phyloP scores from a whole-genome alignment of 2,888 invertebrate genomes.

The Erebia epiphron region DNA sequence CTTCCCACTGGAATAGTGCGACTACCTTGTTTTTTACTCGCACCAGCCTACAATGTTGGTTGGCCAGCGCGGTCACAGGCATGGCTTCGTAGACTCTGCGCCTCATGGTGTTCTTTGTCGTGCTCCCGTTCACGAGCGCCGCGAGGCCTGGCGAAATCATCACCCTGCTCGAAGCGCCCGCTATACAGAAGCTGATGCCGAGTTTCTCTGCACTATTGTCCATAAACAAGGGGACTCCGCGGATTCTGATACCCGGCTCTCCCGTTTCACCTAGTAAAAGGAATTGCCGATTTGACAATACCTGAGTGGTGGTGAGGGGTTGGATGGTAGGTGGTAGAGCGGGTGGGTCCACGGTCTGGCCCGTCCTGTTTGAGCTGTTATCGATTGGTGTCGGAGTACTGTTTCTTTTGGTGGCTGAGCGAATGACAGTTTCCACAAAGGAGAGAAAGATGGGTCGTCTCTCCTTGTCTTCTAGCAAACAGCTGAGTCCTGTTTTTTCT shows the following conservation, averaged over 20 bases:
- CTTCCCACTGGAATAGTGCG: too few species aligned
- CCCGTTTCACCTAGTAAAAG: neutral
- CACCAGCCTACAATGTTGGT: too few species aligned
- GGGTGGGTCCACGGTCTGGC: neutral
- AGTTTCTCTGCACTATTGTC: too few species aligned
- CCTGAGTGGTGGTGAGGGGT: neutral
- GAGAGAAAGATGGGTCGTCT: neutral
- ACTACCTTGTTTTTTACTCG: too few species aligned
- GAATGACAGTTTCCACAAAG: neutral
- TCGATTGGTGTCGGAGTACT: neutral
- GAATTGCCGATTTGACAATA: neutral
- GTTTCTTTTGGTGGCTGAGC: neutral
- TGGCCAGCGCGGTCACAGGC: too few species aligned
- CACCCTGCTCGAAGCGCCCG: too few species aligned
- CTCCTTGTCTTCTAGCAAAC: neutral
- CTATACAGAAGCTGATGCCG: too few species aligned
- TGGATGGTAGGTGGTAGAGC: neutral
- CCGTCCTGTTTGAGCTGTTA: neutral
- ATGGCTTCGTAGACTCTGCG: too few species aligned
- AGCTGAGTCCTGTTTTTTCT: neutral
- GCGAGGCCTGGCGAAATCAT: neutral
- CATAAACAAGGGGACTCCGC: too few species aligned
- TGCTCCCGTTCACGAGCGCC: slow-evolving; percentile 1
- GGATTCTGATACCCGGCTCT: neutral
- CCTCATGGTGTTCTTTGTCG: neutral